Conservation (phyloP, 2,113 vertebrate species). For the Bubo blakistoni region DNA sequence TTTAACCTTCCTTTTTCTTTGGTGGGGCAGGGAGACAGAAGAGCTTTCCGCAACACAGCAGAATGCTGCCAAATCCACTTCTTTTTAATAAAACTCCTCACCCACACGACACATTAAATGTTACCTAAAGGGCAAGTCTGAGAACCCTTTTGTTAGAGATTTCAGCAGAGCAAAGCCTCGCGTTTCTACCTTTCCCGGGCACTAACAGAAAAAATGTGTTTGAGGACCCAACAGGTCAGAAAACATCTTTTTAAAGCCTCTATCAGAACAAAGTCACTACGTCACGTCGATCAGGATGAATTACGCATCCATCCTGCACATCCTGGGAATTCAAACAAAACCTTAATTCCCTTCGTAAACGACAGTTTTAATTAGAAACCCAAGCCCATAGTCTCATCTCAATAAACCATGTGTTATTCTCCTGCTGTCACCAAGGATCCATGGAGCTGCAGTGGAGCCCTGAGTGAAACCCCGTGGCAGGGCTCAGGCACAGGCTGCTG, state of each 20-base stretch:
- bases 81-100: constrained; percentile 33
- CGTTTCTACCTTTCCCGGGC: not conserved
- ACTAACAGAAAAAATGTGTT: not conserved
- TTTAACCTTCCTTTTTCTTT: not conserved
- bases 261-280: not conserved
- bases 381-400: not conserved
- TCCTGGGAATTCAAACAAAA: constrained; percentile 25
- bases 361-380: not conserved
- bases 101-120: not conserved
- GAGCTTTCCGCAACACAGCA: not conserved
- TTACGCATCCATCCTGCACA: rapidly evolving
- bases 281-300: not conserved
- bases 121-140: constrained; percentile 9
- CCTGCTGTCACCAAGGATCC: not conserved
- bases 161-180: not conserved
- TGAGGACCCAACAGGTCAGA: not conserved
- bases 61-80: not conserved
- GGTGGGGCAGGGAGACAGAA: not conserved
- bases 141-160: not conserved
- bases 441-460: not conserved
- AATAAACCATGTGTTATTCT: rapidly evolving
- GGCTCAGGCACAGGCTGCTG: not conserved
- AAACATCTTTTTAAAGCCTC: not conserved
- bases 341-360: not conserved
- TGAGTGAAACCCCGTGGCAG: rapidly evolving